Evolutionary conservation across 2,113 vertebrate genomes (phyloP).

Genomic region (Corythornis cristatus): DNA sequence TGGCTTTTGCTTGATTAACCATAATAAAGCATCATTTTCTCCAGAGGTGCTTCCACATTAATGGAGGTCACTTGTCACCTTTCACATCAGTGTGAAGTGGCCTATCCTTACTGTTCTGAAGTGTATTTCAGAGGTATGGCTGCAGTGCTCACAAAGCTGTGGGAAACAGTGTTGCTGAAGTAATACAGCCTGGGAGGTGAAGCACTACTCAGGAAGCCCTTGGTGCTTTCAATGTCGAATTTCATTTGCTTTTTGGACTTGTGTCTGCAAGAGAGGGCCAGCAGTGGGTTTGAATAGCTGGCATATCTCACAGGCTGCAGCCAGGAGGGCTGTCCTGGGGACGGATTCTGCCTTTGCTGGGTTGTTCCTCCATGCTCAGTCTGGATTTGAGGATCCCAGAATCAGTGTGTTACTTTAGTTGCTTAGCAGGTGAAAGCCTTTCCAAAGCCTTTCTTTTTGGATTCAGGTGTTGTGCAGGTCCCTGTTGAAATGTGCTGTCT

Average conservation of each 20-base stretch:
- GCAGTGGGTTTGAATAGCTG: neutral
- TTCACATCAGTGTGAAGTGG: conserved; percentile 1
- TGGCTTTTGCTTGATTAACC: conserved; percentile 27
- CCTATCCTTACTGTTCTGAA: neutral
- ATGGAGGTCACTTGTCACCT: neutral
- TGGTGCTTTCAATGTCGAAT: neutral
- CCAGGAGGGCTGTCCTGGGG: neutral
- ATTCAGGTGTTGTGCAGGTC: neutral
- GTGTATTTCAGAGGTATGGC: neutral
- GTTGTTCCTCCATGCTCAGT: neutral
- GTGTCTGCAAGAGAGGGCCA: neutral
- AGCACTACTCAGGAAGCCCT: neutral
- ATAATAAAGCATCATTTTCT: conserved; percentile 29
- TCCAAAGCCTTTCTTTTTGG: neutral
- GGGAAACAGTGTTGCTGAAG: neutral
- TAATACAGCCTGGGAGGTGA: neutral
- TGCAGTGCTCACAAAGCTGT: neutral
- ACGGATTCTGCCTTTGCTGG: neutral
- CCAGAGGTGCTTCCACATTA: neutral
- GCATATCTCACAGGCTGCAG: fast-evolving
- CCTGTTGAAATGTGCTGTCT: fast-evolving
- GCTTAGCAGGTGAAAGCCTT: neutral
- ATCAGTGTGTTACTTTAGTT: neutral
- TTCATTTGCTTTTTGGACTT: neutral
- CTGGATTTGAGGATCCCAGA: neutral